phyloP scores from a whole-genome alignment of 2,888 invertebrate genomes.

The Caenorhabditis auriculariae region DNA sequence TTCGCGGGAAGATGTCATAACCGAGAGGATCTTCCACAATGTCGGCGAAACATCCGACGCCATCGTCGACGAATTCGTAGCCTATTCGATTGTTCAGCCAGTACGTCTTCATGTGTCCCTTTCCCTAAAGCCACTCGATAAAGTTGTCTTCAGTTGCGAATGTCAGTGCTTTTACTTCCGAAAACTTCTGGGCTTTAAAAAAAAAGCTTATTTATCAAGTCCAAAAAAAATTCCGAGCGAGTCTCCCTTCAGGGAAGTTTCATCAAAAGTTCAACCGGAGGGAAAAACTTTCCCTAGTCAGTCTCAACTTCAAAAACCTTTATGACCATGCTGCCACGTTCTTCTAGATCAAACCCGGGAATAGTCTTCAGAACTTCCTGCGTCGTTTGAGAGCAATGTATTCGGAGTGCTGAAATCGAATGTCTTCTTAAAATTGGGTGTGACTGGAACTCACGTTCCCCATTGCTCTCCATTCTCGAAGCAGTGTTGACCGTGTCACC shows the following conservation, averaged over 20 bases:
- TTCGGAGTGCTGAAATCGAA: slow-evolving; percentile 45
- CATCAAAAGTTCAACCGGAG: too few species aligned
- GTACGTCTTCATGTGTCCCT: slow-evolving; percentile 63
- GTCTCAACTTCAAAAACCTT: slow-evolving; percentile 42
- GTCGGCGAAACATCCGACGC: slow-evolving; percentile 6
- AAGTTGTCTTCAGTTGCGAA: neutral
- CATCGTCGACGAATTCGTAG: slow-evolving; percentile 39
- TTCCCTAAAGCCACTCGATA: too few species aligned
- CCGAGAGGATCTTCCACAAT: slow-evolving; percentile 26
- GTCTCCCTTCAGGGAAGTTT: too few species aligned
- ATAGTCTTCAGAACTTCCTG: slow-evolving; percentile 36
- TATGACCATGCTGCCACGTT: slow-evolving; percentile 54
- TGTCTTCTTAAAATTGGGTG: neutral
- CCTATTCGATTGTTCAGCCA: slow-evolving; percentile 55
- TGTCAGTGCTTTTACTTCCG: neutral
- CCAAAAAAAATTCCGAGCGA: too few species aligned
- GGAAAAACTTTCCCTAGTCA: too few species aligned
- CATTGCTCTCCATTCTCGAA: slow-evolving; percentile 74
- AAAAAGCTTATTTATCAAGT: too few species aligned
- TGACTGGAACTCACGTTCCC: slow-evolving; percentile 73
- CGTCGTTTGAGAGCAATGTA: slow-evolving; percentile 59
- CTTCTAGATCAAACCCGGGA: slow-evolving; percentile 54
- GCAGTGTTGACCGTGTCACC: slow-evolving; percentile 67
- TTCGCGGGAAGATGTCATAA: slow-evolving; percentile 53
- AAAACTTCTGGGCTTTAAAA: too few species aligned